Percentiles rank a stretch among this genome's conserved stretches.
These are phyloP conservation scores for Formicarius rufipectus DNA, from an alignment of 2,113 vertebrate genomes.

Conservation along the genomic window DNA sequence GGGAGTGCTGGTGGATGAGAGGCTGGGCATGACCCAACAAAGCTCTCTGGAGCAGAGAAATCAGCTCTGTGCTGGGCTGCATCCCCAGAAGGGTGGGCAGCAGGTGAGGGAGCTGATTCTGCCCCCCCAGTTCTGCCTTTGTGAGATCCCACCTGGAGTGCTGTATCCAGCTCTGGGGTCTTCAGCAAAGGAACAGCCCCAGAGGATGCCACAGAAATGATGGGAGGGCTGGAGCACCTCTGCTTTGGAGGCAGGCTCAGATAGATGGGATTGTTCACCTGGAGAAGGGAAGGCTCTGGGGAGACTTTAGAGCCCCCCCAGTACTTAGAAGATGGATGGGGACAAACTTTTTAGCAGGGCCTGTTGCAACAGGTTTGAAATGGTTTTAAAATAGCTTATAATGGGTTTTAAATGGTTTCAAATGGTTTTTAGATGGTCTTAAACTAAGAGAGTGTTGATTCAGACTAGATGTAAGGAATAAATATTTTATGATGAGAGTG, in stretches of 20 bases:
- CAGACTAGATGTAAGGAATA: neutral
- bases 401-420: too few species aligned
- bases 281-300: neutral
- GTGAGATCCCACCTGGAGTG: neutral
- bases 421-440: too few species aligned
- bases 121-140: too few species aligned
- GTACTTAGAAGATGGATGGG: neutral
- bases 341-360: neutral
- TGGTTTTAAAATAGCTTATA: too few species aligned
- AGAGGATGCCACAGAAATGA: neutral
- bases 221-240: neutral
- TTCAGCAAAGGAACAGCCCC: neutral
- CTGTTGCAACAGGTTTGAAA: fast-evolving
- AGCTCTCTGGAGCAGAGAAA: neutral
- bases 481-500: neutral
- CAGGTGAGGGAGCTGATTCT: neutral
- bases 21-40: neutral
- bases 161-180: neutral
- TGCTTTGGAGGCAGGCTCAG: neutral
- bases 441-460: neutral
- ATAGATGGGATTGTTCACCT: neutral
- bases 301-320: neutral
- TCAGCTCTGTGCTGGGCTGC: neutral
- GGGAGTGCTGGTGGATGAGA: neutral
- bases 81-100: neutral